A percentile compares a stretch with the other conserved stretches of the same genome.
These are phyloP conservation scores for Lytechinus variegatus DNA, from an alignment of 35 echinoderm and acorn worm genomes.

Conservation along the genomic window DNA sequence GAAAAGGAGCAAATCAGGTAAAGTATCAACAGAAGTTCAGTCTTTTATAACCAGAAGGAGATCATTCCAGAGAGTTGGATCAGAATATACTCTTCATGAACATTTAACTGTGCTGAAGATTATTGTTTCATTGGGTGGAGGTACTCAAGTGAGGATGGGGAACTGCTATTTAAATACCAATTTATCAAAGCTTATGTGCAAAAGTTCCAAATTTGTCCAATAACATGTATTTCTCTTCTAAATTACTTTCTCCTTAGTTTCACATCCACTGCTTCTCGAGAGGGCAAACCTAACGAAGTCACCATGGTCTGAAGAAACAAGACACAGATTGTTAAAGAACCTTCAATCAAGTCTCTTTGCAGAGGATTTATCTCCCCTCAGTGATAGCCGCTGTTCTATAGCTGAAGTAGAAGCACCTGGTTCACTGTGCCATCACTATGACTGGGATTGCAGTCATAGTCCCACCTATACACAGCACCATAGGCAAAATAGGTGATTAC, in stretches of 20 bases:
- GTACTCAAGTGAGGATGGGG: too few species aligned
- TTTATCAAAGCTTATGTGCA: too few species aligned
- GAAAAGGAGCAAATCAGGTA: too few species aligned
- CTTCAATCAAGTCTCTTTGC: conserved; percentile 60
- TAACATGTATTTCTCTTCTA: background rate
- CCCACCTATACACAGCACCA: conserved; percentile 62
- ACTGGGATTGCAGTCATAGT: conserved; percentile 67
- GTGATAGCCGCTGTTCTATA: conserved; percentile 61
- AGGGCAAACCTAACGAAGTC: background rate
- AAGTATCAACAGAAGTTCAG: too few species aligned
- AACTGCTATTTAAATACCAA: too few species aligned
- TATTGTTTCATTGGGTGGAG: too few species aligned
- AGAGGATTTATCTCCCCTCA: conserved; percentile 37
- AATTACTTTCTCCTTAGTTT: background rate
- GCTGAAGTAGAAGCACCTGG: conserved; percentile 54
- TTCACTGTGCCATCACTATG: conserved; percentile 36
- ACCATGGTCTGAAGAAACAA: conserved; percentile 26
- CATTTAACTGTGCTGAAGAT: too few species aligned
- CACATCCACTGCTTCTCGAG: background rate
- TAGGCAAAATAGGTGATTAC: conserved; percentile 57
- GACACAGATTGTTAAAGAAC: background rate
- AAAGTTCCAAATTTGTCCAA: too few species aligned
- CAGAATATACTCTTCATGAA: too few species aligned
- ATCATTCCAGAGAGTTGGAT: too few species aligned
- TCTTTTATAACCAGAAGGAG: too few species aligned